phyloP scores from a whole-genome alignment of 2,888 invertebrate species.

The Drosophila imparisetae region DNA sequence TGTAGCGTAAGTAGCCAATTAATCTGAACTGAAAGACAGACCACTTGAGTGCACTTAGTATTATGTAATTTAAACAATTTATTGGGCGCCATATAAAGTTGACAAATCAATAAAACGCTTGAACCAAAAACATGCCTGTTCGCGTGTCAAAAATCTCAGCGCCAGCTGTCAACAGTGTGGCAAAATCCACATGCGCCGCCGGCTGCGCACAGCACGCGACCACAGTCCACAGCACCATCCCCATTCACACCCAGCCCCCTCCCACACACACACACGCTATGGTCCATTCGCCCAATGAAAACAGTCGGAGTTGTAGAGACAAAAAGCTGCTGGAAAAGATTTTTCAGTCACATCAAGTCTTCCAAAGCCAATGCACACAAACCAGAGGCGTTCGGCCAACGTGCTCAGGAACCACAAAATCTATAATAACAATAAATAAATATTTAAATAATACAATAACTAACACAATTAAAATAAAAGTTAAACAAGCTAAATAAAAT shows the following conservation, averaged over 20 bases:
- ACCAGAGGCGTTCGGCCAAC: conserved; percentile 32
- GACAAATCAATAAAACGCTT: conserved; percentile 69
- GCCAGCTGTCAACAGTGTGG: conserved; percentile 57
- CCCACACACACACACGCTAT: neutral
- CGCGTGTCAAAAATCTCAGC: conserved; percentile 57
- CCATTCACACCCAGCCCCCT: neutral
- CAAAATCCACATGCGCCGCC: conserved; percentile 47
- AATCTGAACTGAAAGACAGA: neutral
- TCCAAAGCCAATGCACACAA: conserved; percentile 72
- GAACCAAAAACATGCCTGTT: conserved; percentile 31
- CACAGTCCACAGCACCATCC: neutral
- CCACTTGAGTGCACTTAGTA: conserved; percentile 20
- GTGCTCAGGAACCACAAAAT: conserved; percentile 57
- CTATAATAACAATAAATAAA: conserved; percentile 17
- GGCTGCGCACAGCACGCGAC: conserved; percentile 57
- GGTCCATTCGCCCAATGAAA: conserved; percentile 53
- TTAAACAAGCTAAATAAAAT: conserved; percentile 7
- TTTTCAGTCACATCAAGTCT: conserved; percentile 82
- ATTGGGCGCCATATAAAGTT: conserved; percentile 31
- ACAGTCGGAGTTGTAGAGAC: conserved; percentile 56
- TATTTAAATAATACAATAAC: conserved; percentile 22
- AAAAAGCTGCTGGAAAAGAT: conserved; percentile 74
- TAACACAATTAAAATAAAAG: conserved; percentile 1
- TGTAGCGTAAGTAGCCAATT: conserved; percentile 85
- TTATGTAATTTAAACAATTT: conserved; percentile 66